Percentiles rank a stretch among this genome's conserved stretches.
Conservation (phyloP, 2,888 invertebrate species). For the Drosophila mimica region DNA sequence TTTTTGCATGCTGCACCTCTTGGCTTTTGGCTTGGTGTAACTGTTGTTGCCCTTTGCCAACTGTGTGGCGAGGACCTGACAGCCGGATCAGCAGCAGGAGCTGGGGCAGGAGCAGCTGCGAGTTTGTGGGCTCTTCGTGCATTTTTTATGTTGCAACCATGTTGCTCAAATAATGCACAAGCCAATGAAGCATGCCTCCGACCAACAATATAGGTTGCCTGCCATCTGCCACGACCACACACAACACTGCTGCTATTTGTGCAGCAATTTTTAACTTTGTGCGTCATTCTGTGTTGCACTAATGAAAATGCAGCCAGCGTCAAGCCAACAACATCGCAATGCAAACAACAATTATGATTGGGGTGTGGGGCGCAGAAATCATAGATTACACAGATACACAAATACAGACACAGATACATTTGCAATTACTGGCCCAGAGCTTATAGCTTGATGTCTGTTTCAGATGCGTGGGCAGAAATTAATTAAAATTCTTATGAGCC, state of each 20-base stretch:
- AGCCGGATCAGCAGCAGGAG: slow-evolving; percentile 61
- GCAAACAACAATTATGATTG: slow-evolving; percentile 54
- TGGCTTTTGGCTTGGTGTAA: slow-evolving; percentile 15
- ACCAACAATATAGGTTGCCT: slow-evolving; percentile 31
- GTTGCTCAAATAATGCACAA: slow-evolving; percentile 82
- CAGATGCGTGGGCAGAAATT: slow-evolving; percentile 40
- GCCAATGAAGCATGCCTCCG: slow-evolving; percentile 80
- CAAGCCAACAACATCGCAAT: slow-evolving; percentile 20
- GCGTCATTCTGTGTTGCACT: slow-evolving; percentile 43
- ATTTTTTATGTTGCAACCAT: slow-evolving; percentile 82
- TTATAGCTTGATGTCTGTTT: slow-evolving; percentile 5
- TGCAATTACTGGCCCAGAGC: slow-evolving; percentile 3
- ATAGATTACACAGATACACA: slow-evolving; percentile 28
- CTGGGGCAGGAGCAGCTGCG: slow-evolving; percentile 70
- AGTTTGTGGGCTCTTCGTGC: slow-evolving; percentile 72
- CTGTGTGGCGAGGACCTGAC: slow-evolving; percentile 27
- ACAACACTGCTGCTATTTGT: slow-evolving; percentile 39
- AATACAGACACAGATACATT: slow-evolving; percentile 5
- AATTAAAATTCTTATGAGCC: slow-evolving; percentile 64
- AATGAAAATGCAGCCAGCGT: slow-evolving; percentile 63
- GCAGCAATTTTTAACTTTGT: slow-evolving; percentile 71
- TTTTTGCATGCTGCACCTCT: slow-evolving; percentile 22
- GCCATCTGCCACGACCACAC: slow-evolving; percentile 25
- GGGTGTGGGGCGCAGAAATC: slow-evolving; percentile 14
- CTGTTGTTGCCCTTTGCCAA: slow-evolving; percentile 39